phyloP scores from a whole-genome alignment of 2,797 vertebrate species.

The Cossypha dichroa region DNA sequence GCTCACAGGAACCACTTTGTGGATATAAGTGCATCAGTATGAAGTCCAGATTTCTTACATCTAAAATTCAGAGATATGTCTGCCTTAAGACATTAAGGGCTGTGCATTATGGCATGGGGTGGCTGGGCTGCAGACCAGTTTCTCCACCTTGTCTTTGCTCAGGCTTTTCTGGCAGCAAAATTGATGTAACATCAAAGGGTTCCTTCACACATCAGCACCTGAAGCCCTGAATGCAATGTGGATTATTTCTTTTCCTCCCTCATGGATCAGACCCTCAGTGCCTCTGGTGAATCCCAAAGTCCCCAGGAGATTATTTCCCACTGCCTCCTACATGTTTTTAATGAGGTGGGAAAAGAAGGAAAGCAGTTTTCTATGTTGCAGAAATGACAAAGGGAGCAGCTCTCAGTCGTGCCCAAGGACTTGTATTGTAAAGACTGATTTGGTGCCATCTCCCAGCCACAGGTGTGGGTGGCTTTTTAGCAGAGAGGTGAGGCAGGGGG shows the following conservation, averaged over 20 bases:
- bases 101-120: background rate
- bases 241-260: background rate
- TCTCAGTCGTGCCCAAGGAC: background rate
- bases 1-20: background rate
- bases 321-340: background rate
- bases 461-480: background rate
- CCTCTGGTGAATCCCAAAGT: background rate
- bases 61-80: background rate
- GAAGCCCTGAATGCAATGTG: background rate
- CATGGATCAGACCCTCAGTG: background rate
- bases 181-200: background rate
- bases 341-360: background rate
- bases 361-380: background rate
- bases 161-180: background rate
- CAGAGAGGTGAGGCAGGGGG: background rate
- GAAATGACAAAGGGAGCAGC: background rate
- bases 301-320: background rate
- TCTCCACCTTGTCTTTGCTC: background rate
- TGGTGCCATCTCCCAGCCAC: background rate
- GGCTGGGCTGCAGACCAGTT: background rate
- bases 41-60: background rate
- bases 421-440: background rate
- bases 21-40: fast-evolving
- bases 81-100: background rate
- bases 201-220: background rate